A percentile compares a stretch with the other conserved stretches of the same genome.
phyloP scores from a whole-genome alignment of 2,113 vertebrate genomes.

The Lycaon pictus region DNA sequence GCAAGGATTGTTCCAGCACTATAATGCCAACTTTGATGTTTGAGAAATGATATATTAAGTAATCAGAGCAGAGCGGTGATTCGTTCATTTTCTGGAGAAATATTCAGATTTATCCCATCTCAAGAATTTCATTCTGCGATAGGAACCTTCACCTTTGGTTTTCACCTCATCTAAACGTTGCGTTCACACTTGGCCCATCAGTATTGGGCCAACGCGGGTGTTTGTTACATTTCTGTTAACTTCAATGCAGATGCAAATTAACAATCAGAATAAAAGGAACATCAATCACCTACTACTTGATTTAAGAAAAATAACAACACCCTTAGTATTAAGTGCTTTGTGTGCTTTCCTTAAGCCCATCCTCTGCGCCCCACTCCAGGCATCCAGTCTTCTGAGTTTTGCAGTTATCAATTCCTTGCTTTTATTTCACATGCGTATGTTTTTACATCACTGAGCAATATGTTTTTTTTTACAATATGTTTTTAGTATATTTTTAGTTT shows the following conservation, averaged over 20 bases:
- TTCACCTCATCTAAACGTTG: background rate
- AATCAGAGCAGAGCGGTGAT: background rate
- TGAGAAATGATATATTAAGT: background rate
- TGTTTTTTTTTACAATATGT: background rate
- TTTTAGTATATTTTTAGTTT: conserved; percentile 32
- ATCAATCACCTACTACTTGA: background rate
- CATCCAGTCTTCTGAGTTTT: background rate
- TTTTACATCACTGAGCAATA: background rate
- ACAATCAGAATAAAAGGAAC: background rate
- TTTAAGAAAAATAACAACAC: conserved; percentile 6
- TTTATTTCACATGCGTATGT: background rate
- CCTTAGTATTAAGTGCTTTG: background rate
- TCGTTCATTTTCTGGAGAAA: background rate
- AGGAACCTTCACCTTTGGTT: background rate
- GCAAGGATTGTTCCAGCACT: background rate
- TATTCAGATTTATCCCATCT: background rate
- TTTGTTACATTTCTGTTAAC: background rate
- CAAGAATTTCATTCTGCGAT: background rate
- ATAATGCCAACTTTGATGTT: background rate
- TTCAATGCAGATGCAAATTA: background rate
- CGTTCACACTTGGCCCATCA: background rate
- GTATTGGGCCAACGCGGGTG: background rate
- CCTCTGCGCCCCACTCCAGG: background rate
- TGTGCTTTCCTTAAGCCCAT: background rate
- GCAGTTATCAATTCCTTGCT: background rate